These are phyloP conservation scores for Elephantulus edwardii DNA, from an alignment of 2,113 vertebrate genomes.

Conservation along the genomic window DNA sequence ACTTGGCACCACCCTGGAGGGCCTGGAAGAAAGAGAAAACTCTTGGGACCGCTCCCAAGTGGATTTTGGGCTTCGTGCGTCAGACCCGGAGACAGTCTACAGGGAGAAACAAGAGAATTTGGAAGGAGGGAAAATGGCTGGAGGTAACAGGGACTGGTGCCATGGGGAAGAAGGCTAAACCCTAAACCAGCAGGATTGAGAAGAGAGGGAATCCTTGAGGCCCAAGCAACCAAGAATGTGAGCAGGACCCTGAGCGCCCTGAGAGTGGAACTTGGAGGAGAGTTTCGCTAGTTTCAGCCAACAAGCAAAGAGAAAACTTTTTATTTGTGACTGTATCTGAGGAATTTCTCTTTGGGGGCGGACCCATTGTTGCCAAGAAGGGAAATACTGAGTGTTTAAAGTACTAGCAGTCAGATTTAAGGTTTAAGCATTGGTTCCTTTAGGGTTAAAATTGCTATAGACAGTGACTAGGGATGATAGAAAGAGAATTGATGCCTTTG, in stretches of 20 bases:
- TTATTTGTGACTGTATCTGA: neutral
- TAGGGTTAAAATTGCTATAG: neutral
- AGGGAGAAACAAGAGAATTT: neutral
- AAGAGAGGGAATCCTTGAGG: no score
- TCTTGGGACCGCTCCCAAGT: neutral
- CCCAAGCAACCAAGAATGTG: neutral
- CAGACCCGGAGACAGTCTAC: neutral
- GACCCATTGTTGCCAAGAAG: neutral
- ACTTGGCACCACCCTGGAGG: conserved; percentile 49
- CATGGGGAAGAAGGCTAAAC: neutral
- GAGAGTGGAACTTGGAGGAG: neutral
- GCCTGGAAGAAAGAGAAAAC: conserved; percentile 28
- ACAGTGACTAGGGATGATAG: no score
- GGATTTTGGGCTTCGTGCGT: conserved; percentile 31
- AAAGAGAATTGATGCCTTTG: no score
- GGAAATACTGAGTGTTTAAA: neutral
- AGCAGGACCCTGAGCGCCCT: neutral
- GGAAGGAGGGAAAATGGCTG: neutral
- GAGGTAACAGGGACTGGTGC: neutral
- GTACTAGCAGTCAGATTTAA: neutral
- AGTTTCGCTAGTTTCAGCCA: neutral
- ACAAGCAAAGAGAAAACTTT: neutral
- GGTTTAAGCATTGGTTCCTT: neutral
- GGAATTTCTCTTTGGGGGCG: neutral
- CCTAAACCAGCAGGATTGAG: neutral